A percentile compares a stretch with the other conserved stretches of the same genome.
Conservation (phyloP, 2,888 invertebrate species). For the Nasonia oneida region DNA sequence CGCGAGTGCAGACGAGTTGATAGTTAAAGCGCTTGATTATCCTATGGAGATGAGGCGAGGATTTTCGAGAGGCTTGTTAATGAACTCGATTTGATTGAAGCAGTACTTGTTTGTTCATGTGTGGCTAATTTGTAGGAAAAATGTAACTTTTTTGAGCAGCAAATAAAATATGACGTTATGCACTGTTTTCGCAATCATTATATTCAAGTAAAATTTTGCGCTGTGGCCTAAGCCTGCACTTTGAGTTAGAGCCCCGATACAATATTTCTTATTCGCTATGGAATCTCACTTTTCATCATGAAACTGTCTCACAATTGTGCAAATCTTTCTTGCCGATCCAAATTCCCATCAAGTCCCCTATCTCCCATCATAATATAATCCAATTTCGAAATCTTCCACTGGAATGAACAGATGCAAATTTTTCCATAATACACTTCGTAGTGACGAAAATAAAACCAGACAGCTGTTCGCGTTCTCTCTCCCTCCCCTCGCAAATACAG, state of each 20-base stretch:
- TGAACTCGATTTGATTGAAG: not conserved
- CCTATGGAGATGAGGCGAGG: not conserved
- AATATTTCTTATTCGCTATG: too few relatives aligned
- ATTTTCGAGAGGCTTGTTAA: not conserved
- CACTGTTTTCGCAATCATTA: not conserved
- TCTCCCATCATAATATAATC: too few relatives aligned
- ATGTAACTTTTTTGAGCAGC: not conserved
- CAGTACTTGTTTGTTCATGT: too few relatives aligned
- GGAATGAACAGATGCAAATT: not conserved
- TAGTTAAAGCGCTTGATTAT: not conserved
- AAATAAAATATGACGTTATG: not conserved
- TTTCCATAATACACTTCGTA: not conserved
- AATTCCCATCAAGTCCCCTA: too few relatives aligned
- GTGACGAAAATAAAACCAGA: not conserved
- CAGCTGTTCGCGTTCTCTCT: too few relatives aligned
- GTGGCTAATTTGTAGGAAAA: too few relatives aligned
- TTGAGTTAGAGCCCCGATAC: not conserved
- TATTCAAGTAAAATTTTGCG: not conserved
- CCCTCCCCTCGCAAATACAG: too few relatives aligned
- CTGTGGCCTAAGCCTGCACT: not conserved
- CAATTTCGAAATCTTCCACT: too few relatives aligned
- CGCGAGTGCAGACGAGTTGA: not conserved
- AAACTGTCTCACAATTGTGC: not conserved
- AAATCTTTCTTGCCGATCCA: too few relatives aligned
- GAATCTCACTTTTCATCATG: not conserved